A percentile compares a stretch with the other conserved stretches of the same genome.
These are phyloP conservation scores for Drosophila kohkoa DNA, from an alignment of 1,140 invertebrate genomes.

Conservation along the genomic window DNA sequence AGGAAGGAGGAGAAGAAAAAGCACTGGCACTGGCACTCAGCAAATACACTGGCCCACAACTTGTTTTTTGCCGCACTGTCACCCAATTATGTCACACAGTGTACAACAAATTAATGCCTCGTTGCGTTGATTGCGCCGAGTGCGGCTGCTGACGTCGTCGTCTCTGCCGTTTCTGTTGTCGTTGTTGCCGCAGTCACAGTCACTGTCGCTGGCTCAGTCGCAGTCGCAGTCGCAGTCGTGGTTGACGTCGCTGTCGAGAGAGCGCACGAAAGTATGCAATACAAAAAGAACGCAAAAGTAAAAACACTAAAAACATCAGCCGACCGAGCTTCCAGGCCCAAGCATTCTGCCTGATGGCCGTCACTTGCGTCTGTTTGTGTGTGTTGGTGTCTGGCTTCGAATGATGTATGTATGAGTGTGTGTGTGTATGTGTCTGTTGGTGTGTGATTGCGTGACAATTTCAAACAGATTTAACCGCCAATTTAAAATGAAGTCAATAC, in stretches of 20 bases:
- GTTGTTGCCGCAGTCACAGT: neutral
- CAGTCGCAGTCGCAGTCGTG: neutral
- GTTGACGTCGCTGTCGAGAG: constrained; percentile 43
- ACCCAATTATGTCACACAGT: constrained; percentile 83
- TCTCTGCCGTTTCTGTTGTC: neutral
- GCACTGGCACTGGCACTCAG: constrained; percentile 21
- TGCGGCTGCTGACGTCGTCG: constrained; percentile 45
- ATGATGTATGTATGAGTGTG: constrained; percentile 13
- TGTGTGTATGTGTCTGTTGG: constrained; percentile 28
- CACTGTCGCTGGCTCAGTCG: neutral
- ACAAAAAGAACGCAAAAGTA: constrained; percentile 66
- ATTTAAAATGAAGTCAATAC: constrained; percentile 84
- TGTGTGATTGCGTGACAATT: constrained; percentile 81
- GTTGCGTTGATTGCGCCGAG: constrained; percentile 81
- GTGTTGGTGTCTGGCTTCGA: constrained; percentile 42
- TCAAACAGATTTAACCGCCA: constrained; percentile 84
- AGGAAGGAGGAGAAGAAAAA: neutral
- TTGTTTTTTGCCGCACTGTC: constrained; percentile 80
- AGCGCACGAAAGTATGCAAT: constrained; percentile 76
- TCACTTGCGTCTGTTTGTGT: constrained; percentile 29
- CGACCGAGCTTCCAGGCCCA: constrained; percentile 38
- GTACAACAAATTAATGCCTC: constrained; percentile 84
- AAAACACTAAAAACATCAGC: constrained; percentile 79
- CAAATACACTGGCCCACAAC: constrained; percentile 60
- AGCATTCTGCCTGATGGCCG: constrained; percentile 24